Percentiles rank a stretch among this genome's conserved stretches.
These are phyloP conservation scores for Colius striatus DNA, from an alignment of 2,113 vertebrate species.

Conservation along the genomic window DNA sequence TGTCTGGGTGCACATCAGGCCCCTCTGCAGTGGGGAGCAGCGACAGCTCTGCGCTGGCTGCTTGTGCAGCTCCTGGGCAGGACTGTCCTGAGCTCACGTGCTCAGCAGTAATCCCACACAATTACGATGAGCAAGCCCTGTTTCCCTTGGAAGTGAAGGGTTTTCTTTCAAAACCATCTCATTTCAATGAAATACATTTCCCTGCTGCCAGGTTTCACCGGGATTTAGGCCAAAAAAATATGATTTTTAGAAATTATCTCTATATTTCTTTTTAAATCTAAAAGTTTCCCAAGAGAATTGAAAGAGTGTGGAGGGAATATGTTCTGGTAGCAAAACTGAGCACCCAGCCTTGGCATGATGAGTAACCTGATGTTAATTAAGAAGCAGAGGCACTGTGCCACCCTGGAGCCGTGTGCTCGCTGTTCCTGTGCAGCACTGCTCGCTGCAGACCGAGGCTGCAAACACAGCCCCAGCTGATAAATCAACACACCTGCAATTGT, in stretches of 20 bases:
- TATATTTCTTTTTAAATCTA: not conserved
- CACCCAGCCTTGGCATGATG: rapidly evolving
- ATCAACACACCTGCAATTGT: not conserved
- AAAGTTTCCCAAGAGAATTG: not conserved
- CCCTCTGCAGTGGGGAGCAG: not conserved
- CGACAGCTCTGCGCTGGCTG: not conserved
- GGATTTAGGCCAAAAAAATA: conserved; percentile 20
- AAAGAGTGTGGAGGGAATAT: not conserved
- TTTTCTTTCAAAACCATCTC: conserved; percentile 31
- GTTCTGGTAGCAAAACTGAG: not conserved
- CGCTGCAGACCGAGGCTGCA: not conserved
- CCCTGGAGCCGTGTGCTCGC: not conserved
- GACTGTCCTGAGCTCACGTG: not conserved
- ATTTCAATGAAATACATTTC: conserved; percentile 44
- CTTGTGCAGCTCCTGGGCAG: not conserved
- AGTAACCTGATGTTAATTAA: not conserved
- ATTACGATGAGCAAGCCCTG: conserved; percentile 19
- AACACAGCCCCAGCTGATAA: not conserved
- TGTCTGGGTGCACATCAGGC: not conserved
- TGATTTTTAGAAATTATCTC: not conserved
- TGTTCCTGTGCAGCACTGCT: not conserved
- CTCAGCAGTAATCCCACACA: conserved; percentile 29
- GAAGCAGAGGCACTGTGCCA: not conserved
- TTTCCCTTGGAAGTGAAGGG: conserved; percentile 52
- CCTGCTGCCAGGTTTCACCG: conserved; percentile 19